Percentiles rank a stretch among this genome's conserved stretches.
Conservation (phyloP, 2,888 invertebrate genomes). For the Cybosia mesomella region DNA sequence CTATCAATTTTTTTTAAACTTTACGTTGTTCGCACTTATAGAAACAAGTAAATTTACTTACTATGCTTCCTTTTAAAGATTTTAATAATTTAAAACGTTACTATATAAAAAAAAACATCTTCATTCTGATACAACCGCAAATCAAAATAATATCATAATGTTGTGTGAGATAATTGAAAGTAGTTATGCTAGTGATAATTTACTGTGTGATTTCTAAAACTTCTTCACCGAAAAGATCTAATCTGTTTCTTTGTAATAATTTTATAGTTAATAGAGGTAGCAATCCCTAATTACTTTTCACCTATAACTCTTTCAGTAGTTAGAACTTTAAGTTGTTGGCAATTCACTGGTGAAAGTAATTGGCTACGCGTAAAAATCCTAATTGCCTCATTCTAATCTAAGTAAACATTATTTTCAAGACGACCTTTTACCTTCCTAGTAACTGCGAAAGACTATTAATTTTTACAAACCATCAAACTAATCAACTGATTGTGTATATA, state of each 20-base stretch:
- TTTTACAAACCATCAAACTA: neutral
- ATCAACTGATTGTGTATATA: neutral
- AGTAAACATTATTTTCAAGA: neutral
- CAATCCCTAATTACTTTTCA: neutral
- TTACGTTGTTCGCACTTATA: neutral
- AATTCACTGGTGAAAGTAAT: neutral
- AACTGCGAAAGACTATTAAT: neutral
- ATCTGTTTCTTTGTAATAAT: neutral
- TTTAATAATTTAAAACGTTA: too few species aligned
- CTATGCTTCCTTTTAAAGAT: neutral
- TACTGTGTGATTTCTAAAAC: neutral
- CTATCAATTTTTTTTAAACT: neutral
- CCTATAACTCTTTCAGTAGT: neutral
- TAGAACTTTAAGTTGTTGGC: neutral
- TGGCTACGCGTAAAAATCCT: neutral
- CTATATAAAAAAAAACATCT: too few species aligned
- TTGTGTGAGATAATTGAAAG: neutral
- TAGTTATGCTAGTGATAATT: too few species aligned
- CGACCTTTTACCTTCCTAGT: neutral
- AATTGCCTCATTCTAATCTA: neutral
- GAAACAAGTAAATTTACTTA: neutral
- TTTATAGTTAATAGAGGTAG: neutral
- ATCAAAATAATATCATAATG: neutral
- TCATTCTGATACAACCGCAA: neutral
- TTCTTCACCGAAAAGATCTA: neutral